Base-by-base conservation (phyloP, 1,140 invertebrate genomes). In the Agraylea sexmaculata region DNA sequence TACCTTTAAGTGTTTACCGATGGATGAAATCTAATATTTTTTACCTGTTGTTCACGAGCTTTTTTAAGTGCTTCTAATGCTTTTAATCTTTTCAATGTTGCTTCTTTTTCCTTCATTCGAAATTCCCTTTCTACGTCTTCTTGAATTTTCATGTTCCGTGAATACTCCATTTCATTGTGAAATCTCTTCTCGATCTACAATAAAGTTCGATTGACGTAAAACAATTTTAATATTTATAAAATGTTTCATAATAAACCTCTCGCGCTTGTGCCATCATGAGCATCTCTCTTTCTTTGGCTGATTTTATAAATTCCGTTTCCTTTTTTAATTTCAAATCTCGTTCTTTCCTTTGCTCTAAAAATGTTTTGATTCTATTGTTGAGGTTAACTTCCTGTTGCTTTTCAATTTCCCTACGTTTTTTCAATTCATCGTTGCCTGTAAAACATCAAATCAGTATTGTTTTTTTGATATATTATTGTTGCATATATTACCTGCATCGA, bases 61-160 rank as follows among this genome's bases (percentile, higher is more conserved):
- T 64, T 56, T 36, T 64, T 61, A 29, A 68, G 37, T 4, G 55
- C 52, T 45, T 61, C 59, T 56, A 71, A 64, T 42, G 70, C 64
- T 21, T 57, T 51, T 42, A 71, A 68, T 33, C 64, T 60, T 48
- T 65, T 62, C 41, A 66, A 54, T 17, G 65, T 62, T 0, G 57
- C 56, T 21, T 64, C 60, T 4, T 58, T 47, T 47, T 68, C 65
- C 29, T 56, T 58, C 5, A 58, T 51, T 1, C 65, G 53, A 50
- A 62, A 68, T 37, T 68, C 62, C 2, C 63, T 45, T 43, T 68
- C 65, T 11, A 68, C 63, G 42, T 68, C 65, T 49, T 68, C 65
- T 37, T 68, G 63, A 27, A 68, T 65, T 53, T 68, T 68, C 18
- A 65, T 45, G 42, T 64, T 64, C n/a, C 65, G 48, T 27, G 65